phyloP scores from a whole-genome alignment of 2,797 vertebrate genomes.

The Emydoidea blandingii region DNA sequence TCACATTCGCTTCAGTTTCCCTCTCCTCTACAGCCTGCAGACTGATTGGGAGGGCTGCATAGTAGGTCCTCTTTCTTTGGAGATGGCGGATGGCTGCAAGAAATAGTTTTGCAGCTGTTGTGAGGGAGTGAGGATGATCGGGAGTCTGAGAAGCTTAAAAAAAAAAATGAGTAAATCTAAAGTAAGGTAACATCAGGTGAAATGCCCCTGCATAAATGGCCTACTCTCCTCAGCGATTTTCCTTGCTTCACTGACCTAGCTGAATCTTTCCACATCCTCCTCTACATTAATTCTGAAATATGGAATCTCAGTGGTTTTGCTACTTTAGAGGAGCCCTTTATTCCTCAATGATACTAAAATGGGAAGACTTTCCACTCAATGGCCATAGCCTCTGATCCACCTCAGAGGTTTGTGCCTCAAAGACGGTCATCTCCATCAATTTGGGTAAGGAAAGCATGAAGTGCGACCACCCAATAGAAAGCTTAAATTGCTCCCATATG shows the following conservation, averaged over 20 bases:
- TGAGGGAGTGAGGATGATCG: background rate
- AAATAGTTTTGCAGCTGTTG: accelerated
- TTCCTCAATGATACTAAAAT: background rate
- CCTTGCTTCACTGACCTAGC: background rate
- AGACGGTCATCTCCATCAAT: background rate
- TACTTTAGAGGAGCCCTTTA: background rate
- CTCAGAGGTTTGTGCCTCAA: background rate
- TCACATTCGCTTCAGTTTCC: background rate
- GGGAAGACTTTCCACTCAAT: background rate
- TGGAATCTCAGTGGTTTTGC: background rate
- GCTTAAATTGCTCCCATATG: background rate
- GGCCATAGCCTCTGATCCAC: background rate
- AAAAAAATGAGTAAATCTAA: background rate
- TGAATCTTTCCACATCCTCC: background rate
- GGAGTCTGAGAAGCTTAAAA: background rate
- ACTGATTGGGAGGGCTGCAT: background rate
- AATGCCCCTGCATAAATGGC: background rate
- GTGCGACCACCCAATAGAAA: background rate
- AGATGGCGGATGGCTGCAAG: background rate
- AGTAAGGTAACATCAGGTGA: background rate
- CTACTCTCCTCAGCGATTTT: background rate
- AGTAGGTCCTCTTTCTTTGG: background rate
- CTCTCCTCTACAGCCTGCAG: background rate
- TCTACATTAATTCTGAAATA: background rate
- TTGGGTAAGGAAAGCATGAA: background rate